phyloP scores from a whole-genome alignment of 2,888 invertebrate genomes.

The Leptopilina syphax region DNA sequence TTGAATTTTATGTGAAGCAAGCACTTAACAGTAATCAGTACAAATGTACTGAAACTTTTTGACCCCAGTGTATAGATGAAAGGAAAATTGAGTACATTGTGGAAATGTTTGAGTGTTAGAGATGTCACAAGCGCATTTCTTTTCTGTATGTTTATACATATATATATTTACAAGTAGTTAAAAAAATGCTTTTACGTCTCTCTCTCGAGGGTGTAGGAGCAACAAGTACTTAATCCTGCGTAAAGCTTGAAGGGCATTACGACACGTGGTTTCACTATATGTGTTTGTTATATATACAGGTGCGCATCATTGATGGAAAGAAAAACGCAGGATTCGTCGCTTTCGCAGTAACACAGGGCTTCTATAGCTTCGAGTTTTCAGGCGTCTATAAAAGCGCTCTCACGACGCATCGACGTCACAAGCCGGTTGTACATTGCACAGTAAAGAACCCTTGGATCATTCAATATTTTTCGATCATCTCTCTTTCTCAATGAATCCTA shows the following conservation, averaged over 20 bases:
- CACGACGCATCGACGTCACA: conserved; percentile 54
- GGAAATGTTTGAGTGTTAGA: neutral
- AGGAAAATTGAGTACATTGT: too few relatives aligned
- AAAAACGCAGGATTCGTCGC: conserved; percentile 51
- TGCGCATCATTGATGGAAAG: conserved; percentile 44
- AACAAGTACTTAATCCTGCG: conserved; percentile 39
- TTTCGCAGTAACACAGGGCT: conserved; percentile 45
- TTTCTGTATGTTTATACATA: neutral
- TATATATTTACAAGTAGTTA: neutral
- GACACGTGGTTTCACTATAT: conserved; percentile 44
- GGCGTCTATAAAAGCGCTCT: conserved; percentile 57
- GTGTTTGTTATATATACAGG: neutral
- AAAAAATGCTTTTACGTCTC: conserved; percentile 4
- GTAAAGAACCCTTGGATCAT: conserved; percentile 51
- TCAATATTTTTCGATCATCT: conserved; percentile 42
- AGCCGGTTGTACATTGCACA: conserved; percentile 56
- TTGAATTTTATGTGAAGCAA: too few relatives aligned
- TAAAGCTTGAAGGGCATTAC: conserved; percentile 49
- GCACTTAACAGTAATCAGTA: too few relatives aligned
- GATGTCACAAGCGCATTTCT: too few relatives aligned
- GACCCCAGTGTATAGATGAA: too few relatives aligned
- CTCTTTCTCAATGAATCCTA: conserved; percentile 41
- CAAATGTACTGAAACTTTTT: too few relatives aligned
- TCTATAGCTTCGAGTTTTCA: conserved; percentile 46
- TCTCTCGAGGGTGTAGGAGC: conserved; percentile 4